Base-by-base conservation (phyloP, 2,797 vertebrate genomes). In the Poliocrania exsul region DNA sequence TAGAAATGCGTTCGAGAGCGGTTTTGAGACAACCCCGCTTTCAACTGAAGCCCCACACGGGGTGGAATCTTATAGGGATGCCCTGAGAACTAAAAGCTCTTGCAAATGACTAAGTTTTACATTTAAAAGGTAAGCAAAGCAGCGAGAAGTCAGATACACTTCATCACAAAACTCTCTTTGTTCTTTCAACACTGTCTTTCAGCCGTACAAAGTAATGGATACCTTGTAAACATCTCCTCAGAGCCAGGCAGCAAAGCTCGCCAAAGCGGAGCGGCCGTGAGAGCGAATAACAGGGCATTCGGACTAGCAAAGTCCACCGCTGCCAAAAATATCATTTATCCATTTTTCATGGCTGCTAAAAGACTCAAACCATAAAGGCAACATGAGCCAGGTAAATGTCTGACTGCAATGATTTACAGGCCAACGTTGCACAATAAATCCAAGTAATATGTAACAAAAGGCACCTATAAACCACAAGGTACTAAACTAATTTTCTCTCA, bases 41-140 rank as follows among this genome's bases (percentile, higher is more conserved):
- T 70, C 33, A 77, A 87, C 69, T 72, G 71, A 19, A 85, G 81
- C 67, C 82, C 81, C 25, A 3, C 25, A 6, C 38, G 33, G 40
- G 73, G 75, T 14, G 87, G 95, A 86, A 94, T 81, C 91, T 92
- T 81, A 51, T 3, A 44, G 88, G 74, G 91, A 57, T 93, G 91
- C 93, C 87, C 77, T 86, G 87, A 96, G 92, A 91, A 92, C 81
- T 37, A 15, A 49, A 90, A 95, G 83, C 73, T 70, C 57, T 96
- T 94, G 95, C 88, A 93, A 95, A 95, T 95, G 53, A 90, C 56
- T 3, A 12, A 46, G 81, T 86, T 97, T 96, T 97, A 92, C 89
- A 91, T 91, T 95, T 96, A 74, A 96, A 95, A 92, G 91, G 92
- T 93, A 97, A 92, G 94, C 95, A 96, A 96, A 95, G 86, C 86